phyloP scores from a whole-genome alignment of 2,113 vertebrate genomes.

The Trochalopteron elliotii region DNA sequence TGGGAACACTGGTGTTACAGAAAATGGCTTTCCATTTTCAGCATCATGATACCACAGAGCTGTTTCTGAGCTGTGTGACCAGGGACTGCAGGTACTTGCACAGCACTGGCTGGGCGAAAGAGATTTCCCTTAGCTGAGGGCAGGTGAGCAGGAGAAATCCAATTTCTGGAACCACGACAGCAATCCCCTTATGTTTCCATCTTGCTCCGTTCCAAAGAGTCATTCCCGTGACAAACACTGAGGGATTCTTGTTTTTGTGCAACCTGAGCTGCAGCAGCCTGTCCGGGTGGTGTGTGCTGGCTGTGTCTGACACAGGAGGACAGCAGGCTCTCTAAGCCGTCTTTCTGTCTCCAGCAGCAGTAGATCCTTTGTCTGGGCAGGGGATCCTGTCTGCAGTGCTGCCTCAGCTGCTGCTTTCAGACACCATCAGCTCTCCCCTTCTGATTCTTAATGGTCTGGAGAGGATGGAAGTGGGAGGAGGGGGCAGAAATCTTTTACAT shows the following conservation, averaged over 20 bases:
- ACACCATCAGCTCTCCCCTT: background rate
- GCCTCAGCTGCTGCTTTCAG: conserved; percentile 18
- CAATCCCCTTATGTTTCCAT: background rate
- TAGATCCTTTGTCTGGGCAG: background rate
- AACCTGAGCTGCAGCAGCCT: background rate
- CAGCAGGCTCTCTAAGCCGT: background rate
- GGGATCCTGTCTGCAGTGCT: background rate
- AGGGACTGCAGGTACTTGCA: background rate
- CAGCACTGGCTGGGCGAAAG: rapidly evolving
- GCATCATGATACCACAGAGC: background rate
- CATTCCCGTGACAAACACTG: background rate
- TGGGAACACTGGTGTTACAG: background rate
- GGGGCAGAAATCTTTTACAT: background rate
- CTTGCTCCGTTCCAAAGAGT: background rate
- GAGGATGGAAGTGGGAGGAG: background rate
- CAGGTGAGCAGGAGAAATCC: background rate
- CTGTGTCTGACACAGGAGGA: background rate
- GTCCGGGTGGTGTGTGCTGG: background rate
- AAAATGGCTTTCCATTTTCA: background rate
- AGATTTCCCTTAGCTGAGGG: background rate
- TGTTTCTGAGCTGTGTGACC: background rate
- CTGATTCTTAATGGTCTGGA: background rate
- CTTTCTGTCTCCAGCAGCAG: background rate
- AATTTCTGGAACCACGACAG: rapidly evolving
- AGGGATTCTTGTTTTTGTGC: background rate